These are phyloP conservation scores for Carlito syrichta DNA, from an alignment of 2,113 vertebrate species.

Conservation along the genomic window DNA sequence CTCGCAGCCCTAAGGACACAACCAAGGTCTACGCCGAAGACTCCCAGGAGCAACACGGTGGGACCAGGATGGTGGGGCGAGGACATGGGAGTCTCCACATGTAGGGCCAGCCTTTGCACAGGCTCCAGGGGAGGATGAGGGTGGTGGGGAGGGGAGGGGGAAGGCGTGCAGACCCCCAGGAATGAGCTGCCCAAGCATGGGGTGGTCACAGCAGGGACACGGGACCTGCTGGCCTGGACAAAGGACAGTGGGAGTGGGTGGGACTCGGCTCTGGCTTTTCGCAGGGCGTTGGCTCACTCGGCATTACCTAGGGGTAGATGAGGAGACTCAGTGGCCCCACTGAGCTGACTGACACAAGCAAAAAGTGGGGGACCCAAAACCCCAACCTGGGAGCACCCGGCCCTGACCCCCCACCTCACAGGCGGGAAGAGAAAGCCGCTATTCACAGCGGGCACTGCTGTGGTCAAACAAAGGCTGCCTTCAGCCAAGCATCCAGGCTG, in stretches of 20 bases:
- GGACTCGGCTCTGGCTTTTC: too few species aligned
- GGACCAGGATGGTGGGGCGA: too few species aligned
- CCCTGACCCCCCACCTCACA: fast-evolving
- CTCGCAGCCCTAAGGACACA: neutral
- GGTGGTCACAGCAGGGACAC: too few species aligned
- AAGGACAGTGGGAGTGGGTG: neutral
- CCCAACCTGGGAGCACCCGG: fast-evolving
- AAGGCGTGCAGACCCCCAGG: too few species aligned
- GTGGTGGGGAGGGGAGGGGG: neutral
- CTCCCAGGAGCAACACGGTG: neutral
- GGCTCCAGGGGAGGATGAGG: neutral
- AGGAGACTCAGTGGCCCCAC: neutral
- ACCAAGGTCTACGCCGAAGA: neutral
- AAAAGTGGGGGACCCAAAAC: neutral
- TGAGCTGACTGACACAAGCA: fast-evolving
- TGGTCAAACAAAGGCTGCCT: constrained; percentile 22
- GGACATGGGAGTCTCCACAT: too few species aligned
- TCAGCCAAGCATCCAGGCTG: neutral
- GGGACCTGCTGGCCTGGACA: too few species aligned
- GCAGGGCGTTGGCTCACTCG: too few species aligned
- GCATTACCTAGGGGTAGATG: fast-evolving
- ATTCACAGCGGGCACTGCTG: neutral
- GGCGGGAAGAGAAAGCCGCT: neutral
- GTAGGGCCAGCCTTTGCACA: neutral
- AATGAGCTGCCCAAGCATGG: too few species aligned